Conservation (phyloP, 2,113 vertebrate species). For the Montifringilla adamsi region DNA sequence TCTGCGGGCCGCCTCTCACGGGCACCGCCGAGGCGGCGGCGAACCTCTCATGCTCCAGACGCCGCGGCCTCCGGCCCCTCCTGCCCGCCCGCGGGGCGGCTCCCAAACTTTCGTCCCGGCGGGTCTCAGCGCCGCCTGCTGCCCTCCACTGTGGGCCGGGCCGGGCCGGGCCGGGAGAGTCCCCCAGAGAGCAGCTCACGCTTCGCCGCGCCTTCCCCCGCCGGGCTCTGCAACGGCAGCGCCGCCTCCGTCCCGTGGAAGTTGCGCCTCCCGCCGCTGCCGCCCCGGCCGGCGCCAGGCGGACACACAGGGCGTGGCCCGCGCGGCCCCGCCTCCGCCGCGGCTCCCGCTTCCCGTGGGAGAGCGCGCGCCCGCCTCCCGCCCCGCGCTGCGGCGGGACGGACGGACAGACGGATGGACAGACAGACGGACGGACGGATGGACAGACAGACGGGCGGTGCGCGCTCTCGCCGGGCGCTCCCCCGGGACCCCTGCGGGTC, state of each 20-base stretch:
- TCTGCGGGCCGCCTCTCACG: not conserved
- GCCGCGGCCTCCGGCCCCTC: not conserved
- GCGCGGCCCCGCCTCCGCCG: not conserved
- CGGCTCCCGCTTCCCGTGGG: not conserved
- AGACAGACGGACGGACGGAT: accelerated
- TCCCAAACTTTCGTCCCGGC: not conserved
- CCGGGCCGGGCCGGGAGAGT: accelerated
- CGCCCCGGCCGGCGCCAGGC: not conserved
- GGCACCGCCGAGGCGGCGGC: not conserved
- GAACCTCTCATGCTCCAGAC: not conserved
- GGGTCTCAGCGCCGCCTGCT: not conserved
- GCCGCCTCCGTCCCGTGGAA: not conserved
- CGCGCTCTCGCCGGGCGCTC: not conserved
- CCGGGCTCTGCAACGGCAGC: not conserved
- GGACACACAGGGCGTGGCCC: not conserved
- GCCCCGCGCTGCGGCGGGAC: not conserved
- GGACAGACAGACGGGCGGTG: accelerated
- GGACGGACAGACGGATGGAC: accelerated
- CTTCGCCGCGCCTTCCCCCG: not conserved
- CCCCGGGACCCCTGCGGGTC: not conserved
- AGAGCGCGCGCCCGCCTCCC: not conserved
- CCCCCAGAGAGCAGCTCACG: not conserved
- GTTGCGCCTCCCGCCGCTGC: not conserved
- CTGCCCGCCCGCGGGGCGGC: not conserved
- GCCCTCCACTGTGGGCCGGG: not conserved